A percentile compares a stretch with the other conserved stretches of the same genome.
Evolutionary conservation across 1,140 invertebrate genomes (phyloP).

Genomic region (Drosophila bocqueti): DNA sequence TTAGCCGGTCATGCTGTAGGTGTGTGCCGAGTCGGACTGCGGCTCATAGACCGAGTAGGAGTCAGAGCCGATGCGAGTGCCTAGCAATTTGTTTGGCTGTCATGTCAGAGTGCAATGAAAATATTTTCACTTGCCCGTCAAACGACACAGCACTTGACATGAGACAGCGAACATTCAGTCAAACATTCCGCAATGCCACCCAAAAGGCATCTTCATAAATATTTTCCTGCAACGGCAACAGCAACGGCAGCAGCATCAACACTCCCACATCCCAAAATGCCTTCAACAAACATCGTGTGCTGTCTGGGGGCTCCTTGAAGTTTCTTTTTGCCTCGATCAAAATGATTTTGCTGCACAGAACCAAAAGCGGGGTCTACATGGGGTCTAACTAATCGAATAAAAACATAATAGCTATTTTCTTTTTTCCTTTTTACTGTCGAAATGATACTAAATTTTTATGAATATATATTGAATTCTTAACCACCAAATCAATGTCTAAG

Average conservation of each 20-base stretch:
- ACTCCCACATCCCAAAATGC: constrained; percentile 74
- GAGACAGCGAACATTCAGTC: constrained; percentile 69
- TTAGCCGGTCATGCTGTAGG: constrained; percentile 51
- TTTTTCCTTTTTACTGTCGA: too few species aligned
- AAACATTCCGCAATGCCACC: constrained; percentile 81
- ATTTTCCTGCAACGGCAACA: constrained; percentile 55
- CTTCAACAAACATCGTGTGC: constrained; percentile 71
- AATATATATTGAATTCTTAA: not conserved
- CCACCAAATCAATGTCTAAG: not conserved
- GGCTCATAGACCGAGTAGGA: not conserved
- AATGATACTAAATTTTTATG: too few species aligned
- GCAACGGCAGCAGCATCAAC: constrained; percentile 53
- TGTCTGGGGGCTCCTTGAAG: constrained; percentile 75
- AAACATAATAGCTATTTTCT: not conserved
- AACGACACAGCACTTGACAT: constrained; percentile 69
- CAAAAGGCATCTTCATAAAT: constrained; percentile 83
- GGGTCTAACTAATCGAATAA: not conserved
- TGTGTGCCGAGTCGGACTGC: constrained; percentile 15
- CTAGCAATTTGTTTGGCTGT: constrained; percentile 78
- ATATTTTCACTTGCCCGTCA: constrained; percentile 76
- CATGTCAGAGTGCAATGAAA: constrained; percentile 83
- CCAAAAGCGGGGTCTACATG: not conserved
- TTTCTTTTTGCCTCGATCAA: constrained; percentile 75
- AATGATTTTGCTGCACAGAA: constrained; percentile 54
- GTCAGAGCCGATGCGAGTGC: constrained; percentile 23